phyloP scores from a whole-genome alignment of 2,888 invertebrate genomes.

The Nesidiocoris tenuis region DNA sequence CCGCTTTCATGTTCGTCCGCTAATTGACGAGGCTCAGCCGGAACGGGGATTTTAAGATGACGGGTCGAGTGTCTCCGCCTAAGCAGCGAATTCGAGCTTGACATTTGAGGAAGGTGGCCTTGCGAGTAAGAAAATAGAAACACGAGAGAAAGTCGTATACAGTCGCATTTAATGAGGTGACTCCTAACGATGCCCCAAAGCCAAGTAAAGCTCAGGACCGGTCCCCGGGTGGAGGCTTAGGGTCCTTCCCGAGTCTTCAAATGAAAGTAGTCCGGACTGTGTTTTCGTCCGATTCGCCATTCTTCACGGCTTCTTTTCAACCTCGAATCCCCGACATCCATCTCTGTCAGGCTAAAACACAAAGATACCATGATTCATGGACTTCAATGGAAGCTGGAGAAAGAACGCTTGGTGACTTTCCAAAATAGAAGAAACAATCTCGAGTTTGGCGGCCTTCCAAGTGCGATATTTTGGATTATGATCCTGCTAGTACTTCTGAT shows the following conservation, averaged over 20 bases:
- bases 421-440: too few relatives aligned
- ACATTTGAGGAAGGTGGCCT: neutral
- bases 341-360: neutral
- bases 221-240: neutral
- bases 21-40: neutral
- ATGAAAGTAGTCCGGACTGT: neutral
- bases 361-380: neutral
- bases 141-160: neutral
- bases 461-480: too few relatives aligned
- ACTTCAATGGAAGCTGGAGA: neutral
- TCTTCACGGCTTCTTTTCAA: neutral
- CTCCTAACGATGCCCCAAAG: slow-evolving; percentile 28
- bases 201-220: slow-evolving; percentile 1
- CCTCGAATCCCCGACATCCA: neutral
- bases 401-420: too few relatives aligned
- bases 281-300: neutral
- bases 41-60: neutral
- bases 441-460: too few relatives aligned
- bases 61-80: neutral
- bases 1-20: neutral
- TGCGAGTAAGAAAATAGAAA: neutral
- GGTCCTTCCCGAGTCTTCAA: neutral
- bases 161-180: slow-evolving; percentile 12
- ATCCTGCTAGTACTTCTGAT: too few relatives aligned
- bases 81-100: neutral